phyloP scores from a whole-genome alignment of 2,888 invertebrate species.

The Schizaphis graminum region DNA sequence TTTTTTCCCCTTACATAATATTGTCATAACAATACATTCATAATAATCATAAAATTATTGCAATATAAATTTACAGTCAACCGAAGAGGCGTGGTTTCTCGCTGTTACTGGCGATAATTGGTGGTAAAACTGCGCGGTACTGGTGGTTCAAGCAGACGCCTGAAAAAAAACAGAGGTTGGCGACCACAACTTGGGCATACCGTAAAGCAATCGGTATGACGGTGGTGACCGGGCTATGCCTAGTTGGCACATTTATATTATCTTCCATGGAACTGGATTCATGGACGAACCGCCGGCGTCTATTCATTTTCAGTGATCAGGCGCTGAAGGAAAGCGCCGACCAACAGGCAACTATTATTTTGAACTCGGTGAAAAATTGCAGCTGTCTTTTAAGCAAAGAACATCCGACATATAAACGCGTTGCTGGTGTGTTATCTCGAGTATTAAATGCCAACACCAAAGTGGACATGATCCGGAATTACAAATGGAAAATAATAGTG shows the following conservation, averaged over 20 bases:
- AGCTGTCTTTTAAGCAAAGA: neutral
- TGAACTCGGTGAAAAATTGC: neutral
- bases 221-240: neutral
- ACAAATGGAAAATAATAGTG: neutral
- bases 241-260: neutral
- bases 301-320: neutral
- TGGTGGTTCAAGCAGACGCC: neutral
- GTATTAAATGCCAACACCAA: neutral
- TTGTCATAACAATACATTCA: too few species aligned
- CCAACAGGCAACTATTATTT: neutral
- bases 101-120: neutral
- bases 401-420: neutral
- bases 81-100: too few species aligned
- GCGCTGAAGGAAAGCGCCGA: neutral
- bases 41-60: too few species aligned
- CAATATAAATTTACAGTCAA: too few species aligned
- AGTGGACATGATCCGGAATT: neutral
- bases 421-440: neutral
- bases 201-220: neutral
- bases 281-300: neutral
- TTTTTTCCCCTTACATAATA: too few species aligned
- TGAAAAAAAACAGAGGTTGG: neutral
- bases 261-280: neutral
- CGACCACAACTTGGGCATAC: neutral
- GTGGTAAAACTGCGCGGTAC: neutral